Base-by-base conservation (phyloP, 2,888 invertebrate genomes). In the Pyrocoelia pectoralis region DNA sequence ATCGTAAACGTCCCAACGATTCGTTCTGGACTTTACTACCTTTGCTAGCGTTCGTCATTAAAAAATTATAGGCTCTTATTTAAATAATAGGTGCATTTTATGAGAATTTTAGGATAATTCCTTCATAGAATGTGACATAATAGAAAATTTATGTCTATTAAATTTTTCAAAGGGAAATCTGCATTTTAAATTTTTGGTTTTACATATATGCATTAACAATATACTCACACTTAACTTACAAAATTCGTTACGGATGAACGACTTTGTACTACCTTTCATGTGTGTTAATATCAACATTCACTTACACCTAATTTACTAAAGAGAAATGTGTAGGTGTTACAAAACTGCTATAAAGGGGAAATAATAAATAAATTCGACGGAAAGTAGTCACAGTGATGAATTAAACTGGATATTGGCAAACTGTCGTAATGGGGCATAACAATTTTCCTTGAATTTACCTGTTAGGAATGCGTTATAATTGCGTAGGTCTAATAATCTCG, bases 1-100 rank as follows among this genome's bases (percentile, higher is more conserved):
- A 71, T 69, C 73, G 74, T 77, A 77, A 77, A 77, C 70, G 77
- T 76, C 74, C 72, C 65, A 56, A 61, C 70, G 70, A 69, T 70
- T 67, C 72, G 69, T 66, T 73, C 70, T 67, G 72, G 70, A 74
- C 76, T 76, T 75, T 75, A 76, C 71, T 73, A 38, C 63, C 38
- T 49, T 49, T 38, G 53, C 53, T 61, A 49, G 14, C 57, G 58
- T 65, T 56, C 54, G 43, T 49, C 56, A 61, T 61, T 64, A 62
- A 64, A 66, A 66, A 66, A 56, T 65, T 61, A 65, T 65, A 51
- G 61, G 48, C 53, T 24, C 49, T 61, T 58, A 65, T 65, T 65
- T 65, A 56, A 65, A 65, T 65, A 65, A 65, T 61, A 65, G 65
- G 65, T 53, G 51, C 40, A 52, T 40, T 65, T 65, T 65, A 65